These are phyloP conservation scores for Sarcoramphus papa DNA, from an alignment of 2,797 vertebrate species.

Conservation along the genomic window DNA sequence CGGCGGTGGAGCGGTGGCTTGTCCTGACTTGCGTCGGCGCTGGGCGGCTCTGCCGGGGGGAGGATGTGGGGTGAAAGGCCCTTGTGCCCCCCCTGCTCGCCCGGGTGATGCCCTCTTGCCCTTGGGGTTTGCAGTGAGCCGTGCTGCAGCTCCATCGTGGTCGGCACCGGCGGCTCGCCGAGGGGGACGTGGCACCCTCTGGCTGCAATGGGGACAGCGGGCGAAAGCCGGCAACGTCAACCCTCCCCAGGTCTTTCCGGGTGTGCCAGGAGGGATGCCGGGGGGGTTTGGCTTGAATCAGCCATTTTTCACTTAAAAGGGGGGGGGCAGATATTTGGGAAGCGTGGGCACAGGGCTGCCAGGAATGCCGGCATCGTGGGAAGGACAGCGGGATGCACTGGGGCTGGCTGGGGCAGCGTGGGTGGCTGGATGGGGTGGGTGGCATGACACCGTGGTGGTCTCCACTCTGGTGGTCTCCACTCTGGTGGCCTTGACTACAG, in stretches of 20 bases:
- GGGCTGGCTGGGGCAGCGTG: neutral
- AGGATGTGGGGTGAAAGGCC: neutral
- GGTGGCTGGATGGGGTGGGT: neutral
- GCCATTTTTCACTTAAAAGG: neutral
- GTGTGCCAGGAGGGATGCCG: neutral
- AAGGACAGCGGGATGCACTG: neutral
- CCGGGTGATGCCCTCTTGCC: neutral
- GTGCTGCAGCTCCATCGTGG: neutral
- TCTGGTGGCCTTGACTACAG: neutral
- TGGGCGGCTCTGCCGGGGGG: neutral
- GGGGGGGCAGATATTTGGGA: neutral
- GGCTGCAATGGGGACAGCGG: neutral
- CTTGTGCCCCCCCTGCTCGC: neutral
- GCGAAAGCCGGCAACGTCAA: neutral
- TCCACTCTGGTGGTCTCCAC: neutral
- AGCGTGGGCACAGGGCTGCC: neutral
- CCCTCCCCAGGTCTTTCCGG: accelerated
- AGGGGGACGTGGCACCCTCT: neutral
- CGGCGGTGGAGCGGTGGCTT: neutral
- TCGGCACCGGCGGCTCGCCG: neutral
- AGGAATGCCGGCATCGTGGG: accelerated
- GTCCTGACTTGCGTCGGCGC: neutral
- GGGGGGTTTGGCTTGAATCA: neutral
- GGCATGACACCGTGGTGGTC: neutral
- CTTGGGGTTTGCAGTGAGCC: neutral